Percentiles rank a stretch among this genome's conserved stretches.
phyloP scores from a whole-genome alignment of 2,888 invertebrate genomes.

The Nephrotoma appendiculata region DNA sequence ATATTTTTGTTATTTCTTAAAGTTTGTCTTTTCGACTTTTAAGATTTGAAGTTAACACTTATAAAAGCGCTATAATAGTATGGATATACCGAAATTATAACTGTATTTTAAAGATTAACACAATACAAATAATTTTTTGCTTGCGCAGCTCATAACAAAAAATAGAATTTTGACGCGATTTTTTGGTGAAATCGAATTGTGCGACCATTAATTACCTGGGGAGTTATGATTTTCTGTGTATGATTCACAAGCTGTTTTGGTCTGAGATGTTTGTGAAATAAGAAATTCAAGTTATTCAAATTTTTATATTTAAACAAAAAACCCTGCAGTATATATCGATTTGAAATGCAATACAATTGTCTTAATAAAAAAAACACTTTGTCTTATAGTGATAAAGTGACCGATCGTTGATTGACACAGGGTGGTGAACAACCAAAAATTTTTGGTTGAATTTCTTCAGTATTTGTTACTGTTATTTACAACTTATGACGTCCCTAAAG shows the following conservation, averaged over 20 bases:
- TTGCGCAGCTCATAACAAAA: background rate
- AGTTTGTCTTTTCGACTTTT: background rate
- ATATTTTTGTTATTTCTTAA: background rate
- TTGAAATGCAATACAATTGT: too few species aligned
- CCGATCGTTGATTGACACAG: too few species aligned
- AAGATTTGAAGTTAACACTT: background rate
- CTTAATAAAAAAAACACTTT: too few species aligned
- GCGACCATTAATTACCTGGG: background rate
- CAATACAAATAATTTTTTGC: background rate
- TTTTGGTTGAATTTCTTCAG: too few species aligned
- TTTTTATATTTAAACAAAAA: too few species aligned
- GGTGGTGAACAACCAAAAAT: too few species aligned
- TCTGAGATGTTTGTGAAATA: background rate
- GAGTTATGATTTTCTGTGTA: background rate
- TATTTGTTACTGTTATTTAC: too few species aligned
- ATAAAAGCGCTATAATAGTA: background rate
- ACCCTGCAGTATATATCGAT: too few species aligned
- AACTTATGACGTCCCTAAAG: too few species aligned
- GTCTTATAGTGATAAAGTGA: too few species aligned
- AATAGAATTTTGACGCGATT: background rate
- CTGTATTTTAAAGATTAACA: background rate
- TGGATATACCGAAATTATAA: background rate
- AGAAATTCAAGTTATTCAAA: too few species aligned
- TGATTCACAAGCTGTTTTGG: background rate
- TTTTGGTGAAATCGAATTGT: background rate